phyloP scores from a whole-genome alignment of 2,888 invertebrate species.

The Sminthurinus aureus region DNA sequence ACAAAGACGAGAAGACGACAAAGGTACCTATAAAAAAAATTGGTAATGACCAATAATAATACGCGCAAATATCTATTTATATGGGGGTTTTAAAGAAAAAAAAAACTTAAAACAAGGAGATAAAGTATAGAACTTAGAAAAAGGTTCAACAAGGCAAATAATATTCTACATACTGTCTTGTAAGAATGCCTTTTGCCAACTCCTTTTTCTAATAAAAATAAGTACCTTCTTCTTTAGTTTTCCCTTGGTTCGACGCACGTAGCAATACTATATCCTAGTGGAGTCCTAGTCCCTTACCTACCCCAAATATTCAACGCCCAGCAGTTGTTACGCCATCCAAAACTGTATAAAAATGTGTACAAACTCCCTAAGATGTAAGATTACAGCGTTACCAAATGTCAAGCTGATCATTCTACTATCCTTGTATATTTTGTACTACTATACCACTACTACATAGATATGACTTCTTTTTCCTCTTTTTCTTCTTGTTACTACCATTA shows the following conservation, averaged over 20 bases:
- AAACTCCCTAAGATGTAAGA: neutral
- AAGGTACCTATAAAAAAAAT: too few species aligned
- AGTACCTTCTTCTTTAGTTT: slow-evolving; percentile 24
- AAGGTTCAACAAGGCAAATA: too few species aligned
- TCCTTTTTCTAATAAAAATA: slow-evolving; percentile 20
- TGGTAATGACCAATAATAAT: too few species aligned
- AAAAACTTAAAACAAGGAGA: too few species aligned
- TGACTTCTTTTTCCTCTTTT: neutral
- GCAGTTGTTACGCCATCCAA: slow-evolving; percentile 6
- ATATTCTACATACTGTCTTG: slow-evolving; percentile 10
- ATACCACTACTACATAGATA: too few species aligned
- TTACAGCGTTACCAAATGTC: slow-evolving; percentile 37
- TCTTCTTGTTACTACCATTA: neutral
- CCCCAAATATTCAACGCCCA: slow-evolving; percentile 42
- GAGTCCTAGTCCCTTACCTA: slow-evolving; percentile 35
- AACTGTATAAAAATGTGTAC: neutral
- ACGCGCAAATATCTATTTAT: too few species aligned
- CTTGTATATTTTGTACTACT: too few species aligned
- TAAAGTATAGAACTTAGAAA: too few species aligned
- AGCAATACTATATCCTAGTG: neutral
- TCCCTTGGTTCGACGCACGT: slow-evolving; percentile 7
- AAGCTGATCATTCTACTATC: neutral
- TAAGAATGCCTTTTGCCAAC: slow-evolving; percentile 33
- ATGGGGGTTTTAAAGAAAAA: too few species aligned
- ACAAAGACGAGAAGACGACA: neutral